Conservation (phyloP, 92 coral and sea anemone genomes). For the Phenganax subtilis region DNA sequence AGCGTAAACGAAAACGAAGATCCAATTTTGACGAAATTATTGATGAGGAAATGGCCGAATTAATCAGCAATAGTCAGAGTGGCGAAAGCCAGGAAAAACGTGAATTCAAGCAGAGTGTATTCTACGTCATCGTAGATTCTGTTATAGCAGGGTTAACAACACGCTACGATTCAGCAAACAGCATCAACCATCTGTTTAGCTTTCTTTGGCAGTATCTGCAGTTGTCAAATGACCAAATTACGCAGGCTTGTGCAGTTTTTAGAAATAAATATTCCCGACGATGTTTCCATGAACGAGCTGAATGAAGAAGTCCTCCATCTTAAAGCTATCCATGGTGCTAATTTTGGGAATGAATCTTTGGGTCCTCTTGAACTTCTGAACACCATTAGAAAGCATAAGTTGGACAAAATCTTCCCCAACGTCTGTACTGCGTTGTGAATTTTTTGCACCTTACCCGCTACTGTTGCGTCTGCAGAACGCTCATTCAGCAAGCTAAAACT, state of each 20-base stretch:
- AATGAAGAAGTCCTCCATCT: constrained; percentile 9
- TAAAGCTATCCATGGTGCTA: constrained; percentile 19
- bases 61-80: too few species aligned
- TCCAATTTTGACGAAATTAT: too few species aligned
- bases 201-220: constrained; percentile 4
- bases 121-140: constrained; percentile 14
- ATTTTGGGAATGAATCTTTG: not conserved
- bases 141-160: constrained; percentile 10
- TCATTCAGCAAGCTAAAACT: too few species aligned
- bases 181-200: not conserved
- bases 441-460: too few species aligned
- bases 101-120: constrained; percentile 17
- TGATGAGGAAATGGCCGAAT: too few species aligned
- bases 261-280: constrained; percentile 3
- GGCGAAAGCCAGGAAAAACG: not conserved
- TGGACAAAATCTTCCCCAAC: constrained; percentile 13
- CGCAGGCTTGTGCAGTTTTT: constrained; percentile 5
- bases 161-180: constrained; percentile 7
- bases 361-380: not conserved
- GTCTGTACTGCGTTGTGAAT: not conserved
- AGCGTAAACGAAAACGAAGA: too few species aligned
- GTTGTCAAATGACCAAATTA: not conserved
- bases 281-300: constrained; percentile 8
- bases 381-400: not conserved
- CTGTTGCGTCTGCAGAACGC: too few species aligned